phyloP scores from a whole-genome alignment of 2,797 vertebrate species.

The Dendrocincla tyrannina region DNA sequence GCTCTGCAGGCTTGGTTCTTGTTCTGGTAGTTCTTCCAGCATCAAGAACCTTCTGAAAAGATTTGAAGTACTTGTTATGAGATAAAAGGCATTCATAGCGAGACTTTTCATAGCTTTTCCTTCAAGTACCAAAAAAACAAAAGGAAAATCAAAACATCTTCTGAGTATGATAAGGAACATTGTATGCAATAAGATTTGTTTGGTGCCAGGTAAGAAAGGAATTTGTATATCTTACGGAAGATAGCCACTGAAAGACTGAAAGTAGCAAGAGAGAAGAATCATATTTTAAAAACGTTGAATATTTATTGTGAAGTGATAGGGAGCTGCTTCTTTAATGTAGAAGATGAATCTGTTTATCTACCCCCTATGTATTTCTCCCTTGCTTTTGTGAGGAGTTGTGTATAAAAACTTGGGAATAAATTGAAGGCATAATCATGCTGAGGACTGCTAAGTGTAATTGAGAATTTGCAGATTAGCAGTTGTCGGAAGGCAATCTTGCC shows the following conservation, averaged over 20 bases:
- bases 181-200: background rate
- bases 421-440: background rate
- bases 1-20: background rate
- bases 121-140: background rate
- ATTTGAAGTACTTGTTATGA: background rate
- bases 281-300: background rate
- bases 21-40: background rate
- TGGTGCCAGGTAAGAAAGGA: background rate
- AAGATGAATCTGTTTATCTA: background rate
- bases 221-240: background rate
- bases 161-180: background rate
- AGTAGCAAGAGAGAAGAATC: background rate
- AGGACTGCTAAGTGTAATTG: background rate
- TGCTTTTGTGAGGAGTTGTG: background rate
- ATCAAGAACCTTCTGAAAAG: background rate
- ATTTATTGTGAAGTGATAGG: background rate
- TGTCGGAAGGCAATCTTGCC: background rate
- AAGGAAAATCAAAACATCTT: background rate
- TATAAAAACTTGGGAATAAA: background rate
- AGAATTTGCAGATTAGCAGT: background rate
- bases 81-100: background rate
- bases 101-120: background rate
- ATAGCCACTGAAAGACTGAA: background rate
- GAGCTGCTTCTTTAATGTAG: background rate
- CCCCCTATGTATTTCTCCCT: background rate